Percentiles rank a stretch among this genome's conserved stretches.
Conservation (phyloP, 2,888 invertebrate genomes). For the Rugalucina vietnamica region DNA sequence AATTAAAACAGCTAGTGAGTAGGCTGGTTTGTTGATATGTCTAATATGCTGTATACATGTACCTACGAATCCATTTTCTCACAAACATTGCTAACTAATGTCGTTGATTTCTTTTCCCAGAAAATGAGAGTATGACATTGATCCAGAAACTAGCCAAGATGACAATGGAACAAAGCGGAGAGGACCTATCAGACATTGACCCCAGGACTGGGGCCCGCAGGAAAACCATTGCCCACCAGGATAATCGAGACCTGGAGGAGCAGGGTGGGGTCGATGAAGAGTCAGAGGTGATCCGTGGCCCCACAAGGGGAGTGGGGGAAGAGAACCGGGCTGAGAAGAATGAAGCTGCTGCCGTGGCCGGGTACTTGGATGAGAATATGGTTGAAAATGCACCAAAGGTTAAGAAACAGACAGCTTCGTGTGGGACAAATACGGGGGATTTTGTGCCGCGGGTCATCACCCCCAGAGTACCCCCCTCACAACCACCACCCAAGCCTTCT, state of each 20-base stretch:
- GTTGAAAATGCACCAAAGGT: background rate
- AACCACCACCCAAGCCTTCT: conserved; percentile 14
- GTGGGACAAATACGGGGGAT: conserved; percentile 70
- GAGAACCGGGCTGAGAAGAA: background rate
- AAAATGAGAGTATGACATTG: conserved; percentile 60
- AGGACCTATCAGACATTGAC: conserved; percentile 72
- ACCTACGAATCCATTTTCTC: too few species aligned
- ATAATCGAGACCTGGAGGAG: background rate
- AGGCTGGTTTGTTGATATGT: too few species aligned
- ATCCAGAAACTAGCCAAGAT: conserved; percentile 78
- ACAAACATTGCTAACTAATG: too few species aligned
- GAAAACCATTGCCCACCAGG: background rate
- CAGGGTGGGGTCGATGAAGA: conserved; percentile 40
- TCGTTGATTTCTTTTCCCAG: background rate
- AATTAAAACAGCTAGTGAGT: too few species aligned
- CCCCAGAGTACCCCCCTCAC: conserved; percentile 53
- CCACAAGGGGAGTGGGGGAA: background rate
- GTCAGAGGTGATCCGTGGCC: conserved; percentile 25
- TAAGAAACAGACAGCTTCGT: conserved; percentile 58
- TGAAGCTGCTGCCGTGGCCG: conserved; percentile 13
- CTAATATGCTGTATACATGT: too few species aligned
- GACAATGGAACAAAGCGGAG: conserved; percentile 71
- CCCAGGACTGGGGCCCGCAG: conserved; percentile 76
- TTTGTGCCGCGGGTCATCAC: conserved; percentile 57
- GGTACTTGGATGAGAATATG: background rate